These are phyloP conservation scores for Crambe crambe DNA, from an alignment of 37 sponge, comb jelly and placozoan species.

Conservation along the genomic window DNA sequence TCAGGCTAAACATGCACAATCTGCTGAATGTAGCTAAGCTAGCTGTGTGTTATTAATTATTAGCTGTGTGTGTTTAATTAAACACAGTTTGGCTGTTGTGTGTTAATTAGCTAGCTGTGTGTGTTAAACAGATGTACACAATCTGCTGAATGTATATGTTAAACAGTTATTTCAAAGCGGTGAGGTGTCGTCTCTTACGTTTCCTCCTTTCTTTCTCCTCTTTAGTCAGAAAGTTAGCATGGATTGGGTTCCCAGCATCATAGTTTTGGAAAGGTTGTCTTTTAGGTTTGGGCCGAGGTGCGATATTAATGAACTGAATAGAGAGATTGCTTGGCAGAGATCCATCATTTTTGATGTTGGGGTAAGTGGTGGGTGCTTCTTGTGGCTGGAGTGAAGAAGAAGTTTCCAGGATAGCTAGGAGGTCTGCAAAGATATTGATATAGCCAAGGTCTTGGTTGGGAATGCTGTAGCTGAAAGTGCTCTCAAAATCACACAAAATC, in stretches of 20 bases:
- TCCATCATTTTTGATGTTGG: background rate
- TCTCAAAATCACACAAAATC: constrained; percentile 57
- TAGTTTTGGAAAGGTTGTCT: constrained; percentile 66
- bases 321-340: constrained; percentile 61
- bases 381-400: background rate
- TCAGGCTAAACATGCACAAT: no score
- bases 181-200: constrained; percentile 13
- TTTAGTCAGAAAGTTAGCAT: constrained; percentile 54
- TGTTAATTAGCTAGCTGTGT: no score
- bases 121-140: no score
- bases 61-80: no score
- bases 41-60: no score
- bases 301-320: constrained; percentile 3
- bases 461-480: constrained; percentile 12
- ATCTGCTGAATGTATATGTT: no score
- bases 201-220: constrained; percentile 23
- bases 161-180: background rate
- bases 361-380: constrained; percentile 10
- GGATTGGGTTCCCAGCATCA: constrained; percentile 18
- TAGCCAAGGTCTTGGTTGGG: constrained; percentile 30
- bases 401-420: constrained; percentile 27
- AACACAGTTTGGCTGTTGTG: no score
- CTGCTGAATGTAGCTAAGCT: no score
- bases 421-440: constrained; percentile 32
- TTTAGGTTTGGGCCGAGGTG: background rate